These are phyloP conservation scores for Hydrochoerus hydrochaeris DNA, from an alignment of 2,113 vertebrate species.

Conservation along the genomic window DNA sequence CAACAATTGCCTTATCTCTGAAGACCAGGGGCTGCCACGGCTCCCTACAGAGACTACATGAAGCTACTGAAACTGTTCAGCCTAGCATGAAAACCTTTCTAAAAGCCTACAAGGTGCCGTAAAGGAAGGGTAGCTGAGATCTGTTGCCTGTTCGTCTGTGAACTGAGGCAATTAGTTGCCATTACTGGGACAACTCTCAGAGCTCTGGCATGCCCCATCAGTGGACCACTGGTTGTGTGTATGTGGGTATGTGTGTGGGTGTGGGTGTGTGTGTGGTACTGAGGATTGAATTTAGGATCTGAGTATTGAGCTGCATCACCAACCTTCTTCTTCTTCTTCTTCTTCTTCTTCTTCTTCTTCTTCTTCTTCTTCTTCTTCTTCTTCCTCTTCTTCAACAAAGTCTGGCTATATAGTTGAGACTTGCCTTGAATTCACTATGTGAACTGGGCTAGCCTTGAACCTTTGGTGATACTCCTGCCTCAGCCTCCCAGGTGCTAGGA, in stretches of 20 bases:
- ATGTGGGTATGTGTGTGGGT: neutral
- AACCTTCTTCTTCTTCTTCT: too few relatives aligned
- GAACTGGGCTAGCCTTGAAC: neutral
- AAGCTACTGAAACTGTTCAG: neutral
- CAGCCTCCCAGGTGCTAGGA: neutral
- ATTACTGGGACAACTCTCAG: neutral
- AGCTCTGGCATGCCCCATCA: neutral
- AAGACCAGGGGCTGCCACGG: neutral
- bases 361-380: too few relatives aligned
- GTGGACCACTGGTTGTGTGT: neutral
- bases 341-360: too few relatives aligned
- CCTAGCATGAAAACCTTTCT: neutral
- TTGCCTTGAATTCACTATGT: neutral
- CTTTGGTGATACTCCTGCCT: neutral
- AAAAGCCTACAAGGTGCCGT: neutral
- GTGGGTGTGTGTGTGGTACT: neutral
- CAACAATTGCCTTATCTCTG: neutral
- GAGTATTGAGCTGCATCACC: too few relatives aligned
- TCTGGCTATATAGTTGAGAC: neutral
- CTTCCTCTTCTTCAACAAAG: neutral
- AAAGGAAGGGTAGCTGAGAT: neutral
- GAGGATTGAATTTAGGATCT: neutral
- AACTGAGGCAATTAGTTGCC: neutral
- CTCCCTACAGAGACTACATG: neutral
- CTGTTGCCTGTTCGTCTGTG: neutral